Evolutionary conservation across 2,888 invertebrate species (phyloP), one percentile per base, ranked within the genome.

Genomic region (Apamea sordens): DNA sequence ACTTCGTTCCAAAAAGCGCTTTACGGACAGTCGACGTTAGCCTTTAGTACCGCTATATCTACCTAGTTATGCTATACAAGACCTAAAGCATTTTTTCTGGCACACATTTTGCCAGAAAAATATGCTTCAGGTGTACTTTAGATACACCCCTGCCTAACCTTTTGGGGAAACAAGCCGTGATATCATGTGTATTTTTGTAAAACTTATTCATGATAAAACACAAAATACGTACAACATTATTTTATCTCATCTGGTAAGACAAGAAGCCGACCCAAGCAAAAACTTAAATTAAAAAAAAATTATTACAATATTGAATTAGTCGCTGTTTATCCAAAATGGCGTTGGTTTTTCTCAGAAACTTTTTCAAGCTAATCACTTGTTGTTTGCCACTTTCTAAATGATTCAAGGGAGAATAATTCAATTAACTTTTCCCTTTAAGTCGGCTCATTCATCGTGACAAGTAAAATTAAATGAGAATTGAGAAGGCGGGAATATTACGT

Each of bases 371-470:
- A 80, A 72, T 81, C 76, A 77, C 70, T 59, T 63, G 73, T 70
- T 80, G 76, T 79, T 86, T 84, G 73, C 79, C 73, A 84, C 81
- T 76, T 80, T 76, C 10, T 75, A 75, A 84, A 74, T 56, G 64
- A 79, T 77, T 79, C 68, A 56, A 73, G 64, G 71, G 70, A 75
- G 67, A 67, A 78, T 83, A 83, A 88, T 76, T 81, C 68, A 84
- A 87, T 87, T 86, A 88, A 65, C 65, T 79, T 77, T 77, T 74
- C 63, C 73, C 28, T 77, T 47, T 44, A 77, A 76, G 50, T 50
- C 67, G 61, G 68, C 44, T 59, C 32, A 83, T 70, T 88, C 77
- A 80, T 64, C 73, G 76, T 79, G 83, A 76, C 44, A 53, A 73
- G 68, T 59, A 18, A 79, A 85, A 85, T 76, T 73, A 63, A 84